Percentiles rank a stretch among this genome's conserved stretches.
Conservation (phyloP, 2,797 vertebrate genomes). For the Todus mexicanus region DNA sequence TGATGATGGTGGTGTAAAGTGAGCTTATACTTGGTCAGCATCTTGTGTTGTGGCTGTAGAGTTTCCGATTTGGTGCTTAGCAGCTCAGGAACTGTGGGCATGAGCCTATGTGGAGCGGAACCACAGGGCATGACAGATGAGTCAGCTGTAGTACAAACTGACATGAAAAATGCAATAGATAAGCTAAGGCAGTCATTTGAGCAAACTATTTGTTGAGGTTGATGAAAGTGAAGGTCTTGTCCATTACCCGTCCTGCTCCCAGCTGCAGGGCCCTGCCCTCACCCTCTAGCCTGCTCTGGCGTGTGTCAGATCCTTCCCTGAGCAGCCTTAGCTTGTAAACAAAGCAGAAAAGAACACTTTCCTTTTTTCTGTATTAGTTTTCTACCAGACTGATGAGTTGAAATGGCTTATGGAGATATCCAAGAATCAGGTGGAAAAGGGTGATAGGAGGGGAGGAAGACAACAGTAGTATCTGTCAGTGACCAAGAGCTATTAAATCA, state of each 20-base stretch:
- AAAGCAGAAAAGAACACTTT: neutral
- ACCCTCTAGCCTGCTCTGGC: neutral
- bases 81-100: neutral
- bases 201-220: neutral
- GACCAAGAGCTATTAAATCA: neutral
- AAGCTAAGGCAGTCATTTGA: neutral
- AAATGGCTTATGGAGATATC: neutral
- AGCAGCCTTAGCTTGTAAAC: neutral
- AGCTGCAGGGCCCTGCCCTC: neutral
- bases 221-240: neutral
- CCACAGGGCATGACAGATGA: neutral
- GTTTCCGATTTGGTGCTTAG: neutral
- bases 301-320: neutral
- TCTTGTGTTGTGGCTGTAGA: neutral
- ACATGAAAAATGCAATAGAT: neutral
- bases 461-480: neutral
- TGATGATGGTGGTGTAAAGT: neutral
- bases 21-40: neutral
- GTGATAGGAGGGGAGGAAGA: neutral
- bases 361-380: neutral
- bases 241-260: neutral
- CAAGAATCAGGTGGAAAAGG: neutral
- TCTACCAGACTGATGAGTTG: neutral
- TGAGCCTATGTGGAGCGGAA: neutral
- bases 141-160: neutral